These are phyloP conservation scores for Sialis lutaria DNA, from an alignment of 2,888 invertebrate genomes.

Conservation along the genomic window DNA sequence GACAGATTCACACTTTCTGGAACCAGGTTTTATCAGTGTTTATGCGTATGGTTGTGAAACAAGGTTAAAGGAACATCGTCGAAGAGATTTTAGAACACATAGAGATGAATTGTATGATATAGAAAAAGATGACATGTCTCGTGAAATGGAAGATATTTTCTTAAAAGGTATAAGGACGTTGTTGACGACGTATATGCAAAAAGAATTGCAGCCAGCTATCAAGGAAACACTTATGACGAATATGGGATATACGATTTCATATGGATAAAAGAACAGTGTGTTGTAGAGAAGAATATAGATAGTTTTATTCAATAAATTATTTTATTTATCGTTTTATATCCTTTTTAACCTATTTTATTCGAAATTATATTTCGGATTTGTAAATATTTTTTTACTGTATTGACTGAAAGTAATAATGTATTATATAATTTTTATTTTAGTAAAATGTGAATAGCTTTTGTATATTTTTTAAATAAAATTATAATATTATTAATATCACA, in stretches of 20 bases:
- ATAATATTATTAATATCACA: too few relatives aligned
- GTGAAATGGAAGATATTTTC: slow-evolving; percentile 73
- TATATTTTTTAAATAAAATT: too few relatives aligned
- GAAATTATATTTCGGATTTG: not conserved
- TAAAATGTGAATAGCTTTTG: too few relatives aligned
- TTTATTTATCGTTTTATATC: too few relatives aligned
- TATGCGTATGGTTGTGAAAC: slow-evolving; percentile 69
- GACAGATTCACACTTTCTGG: slow-evolving; percentile 68
- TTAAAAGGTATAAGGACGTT: slow-evolving; percentile 67
- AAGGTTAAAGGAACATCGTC: slow-evolving; percentile 17
- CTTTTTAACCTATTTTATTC: not conserved
- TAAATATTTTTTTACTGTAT: not conserved
- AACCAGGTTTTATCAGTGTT: slow-evolving; percentile 70
- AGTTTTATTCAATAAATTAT: too few relatives aligned
- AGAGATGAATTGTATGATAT: not conserved
- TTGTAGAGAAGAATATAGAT: too few relatives aligned
- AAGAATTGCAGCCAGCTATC: slow-evolving; percentile 66
- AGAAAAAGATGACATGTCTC: slow-evolving; percentile 44
- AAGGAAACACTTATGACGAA: slow-evolving; percentile 75
- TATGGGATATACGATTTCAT: slow-evolving; percentile 75
- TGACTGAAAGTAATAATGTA: too few relatives aligned
- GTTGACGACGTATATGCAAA: slow-evolving; percentile 68
- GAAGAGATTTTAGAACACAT: slow-evolving; percentile 12
- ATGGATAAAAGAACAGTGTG: slow-evolving; percentile 34
- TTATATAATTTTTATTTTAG: too few relatives aligned